These are phyloP conservation scores for Lepidurus apus DNA, from an alignment of 1,140 invertebrate species.

Conservation along the genomic window DNA sequence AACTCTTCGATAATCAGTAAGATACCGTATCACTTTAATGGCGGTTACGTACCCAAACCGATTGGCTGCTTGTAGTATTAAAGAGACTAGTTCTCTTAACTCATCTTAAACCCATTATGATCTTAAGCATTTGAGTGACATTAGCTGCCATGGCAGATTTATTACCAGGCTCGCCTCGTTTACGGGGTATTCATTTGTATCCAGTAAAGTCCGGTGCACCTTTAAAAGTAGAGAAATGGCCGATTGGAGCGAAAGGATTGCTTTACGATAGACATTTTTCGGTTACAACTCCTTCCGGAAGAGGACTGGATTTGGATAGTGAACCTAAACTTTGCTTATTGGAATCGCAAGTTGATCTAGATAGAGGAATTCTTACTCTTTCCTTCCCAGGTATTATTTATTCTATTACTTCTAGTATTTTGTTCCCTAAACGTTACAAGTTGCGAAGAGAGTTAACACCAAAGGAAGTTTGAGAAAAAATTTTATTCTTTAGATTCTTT, in stretches of 20 bases:
- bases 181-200: conserved; percentile 65
- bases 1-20: no score
- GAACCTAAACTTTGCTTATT: conserved; percentile 69
- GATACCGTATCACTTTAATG: no score
- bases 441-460: no score
- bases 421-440: no score
- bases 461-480: no score
- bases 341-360: conserved; percentile 61
- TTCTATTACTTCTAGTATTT: not conserved
- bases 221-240: conserved; percentile 65
- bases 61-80: no score
- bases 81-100: no score
- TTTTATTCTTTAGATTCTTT: not conserved
- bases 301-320: conserved; percentile 81
- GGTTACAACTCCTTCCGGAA: conserved; percentile 70
- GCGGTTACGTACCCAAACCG: no score
- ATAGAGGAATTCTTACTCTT: conserved; percentile 57
- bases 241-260: conserved; percentile 64
- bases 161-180: not conserved
- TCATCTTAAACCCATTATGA: no score
- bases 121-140: no score
- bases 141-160: not conserved
- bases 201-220: conserved; percentile 90
- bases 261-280: conserved; percentile 89
- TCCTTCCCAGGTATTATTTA: conserved; percentile 57